These are phyloP conservation scores for Rhingia campestris DNA, from an alignment of 2,888 invertebrate species.

Conservation along the genomic window DNA sequence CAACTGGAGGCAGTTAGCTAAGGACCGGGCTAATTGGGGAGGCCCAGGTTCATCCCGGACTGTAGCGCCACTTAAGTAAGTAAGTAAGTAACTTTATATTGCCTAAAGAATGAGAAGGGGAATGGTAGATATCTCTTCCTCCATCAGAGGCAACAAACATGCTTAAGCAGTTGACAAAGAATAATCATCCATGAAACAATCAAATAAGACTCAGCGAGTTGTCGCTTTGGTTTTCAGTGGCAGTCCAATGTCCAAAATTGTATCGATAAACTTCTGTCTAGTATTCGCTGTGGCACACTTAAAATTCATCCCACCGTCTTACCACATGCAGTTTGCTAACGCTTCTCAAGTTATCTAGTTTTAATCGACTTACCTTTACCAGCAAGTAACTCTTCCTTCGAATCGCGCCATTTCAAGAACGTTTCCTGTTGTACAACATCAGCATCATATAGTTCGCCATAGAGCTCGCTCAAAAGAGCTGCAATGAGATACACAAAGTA, in stretches of 20 bases:
- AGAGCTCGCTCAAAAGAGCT: constrained; percentile 91
- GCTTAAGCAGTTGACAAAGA: too few species aligned
- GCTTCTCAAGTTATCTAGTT: not conserved
- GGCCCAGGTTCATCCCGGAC: too few species aligned
- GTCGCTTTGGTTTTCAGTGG: too few species aligned
- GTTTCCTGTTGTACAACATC: constrained; percentile 91
- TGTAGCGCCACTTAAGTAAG: too few species aligned
- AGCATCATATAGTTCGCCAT: constrained; percentile 90
- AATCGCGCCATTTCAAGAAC: constrained; percentile 91
- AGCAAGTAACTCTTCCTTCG: constrained; percentile 88
- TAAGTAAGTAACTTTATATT: too few species aligned
- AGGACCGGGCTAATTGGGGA: too few species aligned
- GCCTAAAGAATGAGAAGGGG: not conserved
- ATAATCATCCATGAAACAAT: too few species aligned
- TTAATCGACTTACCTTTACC: constrained; percentile 87
- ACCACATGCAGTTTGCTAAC: not conserved
- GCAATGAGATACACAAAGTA: constrained; percentile 75
- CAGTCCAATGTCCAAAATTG: not conserved
- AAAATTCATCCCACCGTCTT: not conserved
- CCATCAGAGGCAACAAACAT: not conserved
- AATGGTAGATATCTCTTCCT: not conserved
- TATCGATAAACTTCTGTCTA: not conserved
- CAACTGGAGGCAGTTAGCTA: too few species aligned
- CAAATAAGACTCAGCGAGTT: too few species aligned
- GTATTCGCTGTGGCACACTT: not conserved